These are phyloP conservation scores for Nothocercus julius DNA, from an alignment of 2,113 vertebrate species.

Conservation along the genomic window DNA sequence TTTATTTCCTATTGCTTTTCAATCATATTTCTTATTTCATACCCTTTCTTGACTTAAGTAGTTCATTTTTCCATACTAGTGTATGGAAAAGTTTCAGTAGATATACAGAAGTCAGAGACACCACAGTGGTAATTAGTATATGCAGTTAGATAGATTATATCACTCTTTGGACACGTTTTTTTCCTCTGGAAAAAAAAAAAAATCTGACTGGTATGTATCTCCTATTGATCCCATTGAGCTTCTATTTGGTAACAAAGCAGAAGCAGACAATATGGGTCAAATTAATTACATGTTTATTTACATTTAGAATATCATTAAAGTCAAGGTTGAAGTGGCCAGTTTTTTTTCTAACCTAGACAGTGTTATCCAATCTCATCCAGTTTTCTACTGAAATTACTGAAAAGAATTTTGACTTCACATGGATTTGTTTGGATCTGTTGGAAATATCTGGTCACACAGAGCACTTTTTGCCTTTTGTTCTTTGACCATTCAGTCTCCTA, in stretches of 20 bases:
- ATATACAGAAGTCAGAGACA: background rate
- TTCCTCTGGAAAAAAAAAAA: background rate
- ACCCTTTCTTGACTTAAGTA: background rate
- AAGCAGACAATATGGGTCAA: background rate
- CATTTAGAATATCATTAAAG: background rate
- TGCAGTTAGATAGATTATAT: background rate
- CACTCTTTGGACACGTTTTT: background rate
- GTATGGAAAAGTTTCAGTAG: background rate
- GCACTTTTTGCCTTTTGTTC: background rate
- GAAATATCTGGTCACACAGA: background rate
- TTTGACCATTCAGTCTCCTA: background rate
- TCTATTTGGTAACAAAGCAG: background rate
- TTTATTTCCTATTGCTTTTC: background rate
- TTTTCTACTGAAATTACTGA: background rate
- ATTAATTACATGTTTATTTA: background rate
- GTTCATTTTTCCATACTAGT: background rate
- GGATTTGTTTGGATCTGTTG: background rate
- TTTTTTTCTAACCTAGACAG: background rate
- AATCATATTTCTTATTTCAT: background rate
- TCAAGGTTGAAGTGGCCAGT: background rate
- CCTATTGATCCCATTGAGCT: background rate
- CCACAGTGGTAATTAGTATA: background rate
- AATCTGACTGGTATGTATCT: background rate
- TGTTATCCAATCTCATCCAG: background rate
- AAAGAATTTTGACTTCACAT: background rate